Conservation (phyloP, 2,113 vertebrate species). For the Nycticebus coucang region DNA sequence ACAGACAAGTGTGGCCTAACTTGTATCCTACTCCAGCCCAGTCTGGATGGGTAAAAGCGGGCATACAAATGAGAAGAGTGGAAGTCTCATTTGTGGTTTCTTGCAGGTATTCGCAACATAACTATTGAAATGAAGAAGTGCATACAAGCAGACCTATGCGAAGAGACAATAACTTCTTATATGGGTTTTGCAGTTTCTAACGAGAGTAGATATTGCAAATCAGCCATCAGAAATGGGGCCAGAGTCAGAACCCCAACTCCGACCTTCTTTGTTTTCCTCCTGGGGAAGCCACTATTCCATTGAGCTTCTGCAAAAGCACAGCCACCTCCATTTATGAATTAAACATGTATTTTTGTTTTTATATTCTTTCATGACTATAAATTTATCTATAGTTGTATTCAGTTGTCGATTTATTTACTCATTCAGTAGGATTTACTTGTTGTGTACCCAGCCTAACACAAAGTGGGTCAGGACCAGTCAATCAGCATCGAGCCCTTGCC, state of each 20-base stretch:
- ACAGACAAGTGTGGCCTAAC: neutral
- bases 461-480: neutral
- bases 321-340: neutral
- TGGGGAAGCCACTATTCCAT: conserved; percentile 38
- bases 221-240: conserved; percentile 17
- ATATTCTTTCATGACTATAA: neutral
- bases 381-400: neutral
- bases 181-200: conserved; percentile 60
- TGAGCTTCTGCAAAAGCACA: conserved; percentile 5
- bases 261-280: conserved; percentile 46
- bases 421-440: neutral
- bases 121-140: conserved; percentile 65
- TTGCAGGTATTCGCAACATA: conserved; percentile 25
- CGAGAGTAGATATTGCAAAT: neutral
- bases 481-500: neutral
- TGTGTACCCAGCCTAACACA: neutral
- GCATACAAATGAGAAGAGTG: neutral
- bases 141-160: conserved; percentile 13
- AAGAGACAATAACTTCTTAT: conserved; percentile 30
- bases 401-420: neutral
- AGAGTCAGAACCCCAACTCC: neutral
- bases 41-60: neutral
- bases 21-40: neutral
- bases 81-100: neutral
- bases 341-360: neutral